Base-by-base conservation (phyloP, 2,888 invertebrate species). In the Syrphus vitripennis region DNA sequence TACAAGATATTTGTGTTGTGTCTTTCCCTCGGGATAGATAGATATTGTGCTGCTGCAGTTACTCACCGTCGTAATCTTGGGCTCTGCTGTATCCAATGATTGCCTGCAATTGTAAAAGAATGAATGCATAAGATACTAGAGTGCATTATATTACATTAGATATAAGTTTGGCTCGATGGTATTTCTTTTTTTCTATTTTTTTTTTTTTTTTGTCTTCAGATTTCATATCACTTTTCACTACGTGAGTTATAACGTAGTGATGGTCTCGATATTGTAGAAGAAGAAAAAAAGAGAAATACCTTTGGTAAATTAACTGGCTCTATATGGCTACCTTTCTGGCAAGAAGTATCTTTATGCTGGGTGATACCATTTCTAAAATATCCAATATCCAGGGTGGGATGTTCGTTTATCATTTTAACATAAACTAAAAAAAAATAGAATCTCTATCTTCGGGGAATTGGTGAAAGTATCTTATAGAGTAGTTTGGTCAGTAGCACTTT, bases 51-150 rank as follows among this genome's bases (percentile, higher is more conserved):
- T 31, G 57, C 42, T 40, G 65, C 65, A 65, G 10, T 48, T 77
- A 82, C 86, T 86, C 40, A 86, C 86, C 86, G 74, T 86, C 86
- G 82, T 86, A 86, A 86, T 86, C 86, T 82, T 86, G 86, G 50
- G 86, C 82, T 82, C 69, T 77, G 82, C 74, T 82, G 45, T 77
- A 70, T 82, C 86, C 86, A 65, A 86, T 74, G 72, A 86, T 86
- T 82, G 70, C 74, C 86, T 86, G 72, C 70, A 86, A 86, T 74
- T 71, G 45, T 71, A 67, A n/a, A n/a, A 45, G 45, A 75, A 80
- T 67, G n/a, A 76, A 84, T 70, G 55, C 59, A 84, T 81, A 40
- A 76, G 70, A 84, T 75, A 70, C 26, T 31, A 42, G 70, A 59
- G 40, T 40, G 69, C 61, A 82, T 77, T 63, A 65, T 74, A 78